Percentiles rank a stretch among this genome's conserved stretches.
Conservation (phyloP, 1,140 invertebrate genomes). For the Cotesia glomerata region DNA sequence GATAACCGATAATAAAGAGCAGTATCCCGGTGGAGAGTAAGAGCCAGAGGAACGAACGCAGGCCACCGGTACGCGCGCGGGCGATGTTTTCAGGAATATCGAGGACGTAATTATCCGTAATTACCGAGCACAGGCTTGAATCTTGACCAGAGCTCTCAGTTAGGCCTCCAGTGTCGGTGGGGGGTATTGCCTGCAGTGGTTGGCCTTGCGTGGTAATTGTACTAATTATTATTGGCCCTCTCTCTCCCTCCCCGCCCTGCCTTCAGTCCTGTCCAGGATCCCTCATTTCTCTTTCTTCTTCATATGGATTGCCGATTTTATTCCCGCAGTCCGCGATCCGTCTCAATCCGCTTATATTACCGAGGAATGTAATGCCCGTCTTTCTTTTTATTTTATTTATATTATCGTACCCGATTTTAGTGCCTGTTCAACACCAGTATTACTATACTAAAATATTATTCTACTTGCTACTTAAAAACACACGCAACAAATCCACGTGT, state of each 20-base stretch:
- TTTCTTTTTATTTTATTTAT: neutral
- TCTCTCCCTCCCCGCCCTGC: conserved; percentile 30
- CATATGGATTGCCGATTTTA: conserved; percentile 20
- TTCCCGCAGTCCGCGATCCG: neutral
- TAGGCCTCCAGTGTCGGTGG: neutral
- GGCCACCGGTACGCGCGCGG: conserved; percentile 36
- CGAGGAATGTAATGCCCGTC: too few relatives aligned
- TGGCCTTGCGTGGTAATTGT: conserved; percentile 61
- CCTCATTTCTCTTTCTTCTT: conserved; percentile 35
- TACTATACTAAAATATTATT: neutral
- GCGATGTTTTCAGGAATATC: conserved; percentile 61
- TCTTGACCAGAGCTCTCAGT: conserved; percentile 38
- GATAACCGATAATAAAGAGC: conserved; percentile 33
- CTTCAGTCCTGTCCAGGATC: conserved; percentile 23
- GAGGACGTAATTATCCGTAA: conserved; percentile 62
- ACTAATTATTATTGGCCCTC: conserved; percentile 59
- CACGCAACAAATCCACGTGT: conserved; percentile 18
- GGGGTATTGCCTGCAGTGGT: conserved; percentile 45
- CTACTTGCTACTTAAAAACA: conserved; percentile 9
- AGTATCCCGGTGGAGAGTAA: conserved; percentile 11
- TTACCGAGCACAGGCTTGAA: conserved; percentile 58
- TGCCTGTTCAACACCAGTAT: neutral
- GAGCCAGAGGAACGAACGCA: conserved; percentile 24
- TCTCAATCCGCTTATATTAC: too few relatives aligned
- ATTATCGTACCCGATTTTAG: conserved; percentile 24